These are phyloP conservation scores for Pipra filicauda DNA, from an alignment of 2,113 vertebrate genomes.

Conservation along the genomic window DNA sequence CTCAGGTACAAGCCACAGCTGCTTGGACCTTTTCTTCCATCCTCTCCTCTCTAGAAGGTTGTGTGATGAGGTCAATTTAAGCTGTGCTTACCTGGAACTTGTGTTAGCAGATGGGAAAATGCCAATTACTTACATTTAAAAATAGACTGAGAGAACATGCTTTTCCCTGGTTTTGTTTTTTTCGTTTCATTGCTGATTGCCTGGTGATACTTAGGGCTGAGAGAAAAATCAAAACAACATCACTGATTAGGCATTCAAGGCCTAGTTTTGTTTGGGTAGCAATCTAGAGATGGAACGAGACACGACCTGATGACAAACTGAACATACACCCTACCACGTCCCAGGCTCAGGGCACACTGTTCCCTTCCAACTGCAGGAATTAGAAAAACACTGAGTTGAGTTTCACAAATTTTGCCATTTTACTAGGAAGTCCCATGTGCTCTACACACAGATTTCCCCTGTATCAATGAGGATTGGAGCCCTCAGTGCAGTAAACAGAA, in stretches of 20 bases:
- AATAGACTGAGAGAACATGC: constrained; percentile 61
- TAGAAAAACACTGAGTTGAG: not conserved
- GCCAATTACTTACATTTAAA: constrained; percentile 72
- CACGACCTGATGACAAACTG: constrained; percentile 16
- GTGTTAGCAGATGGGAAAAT: constrained; percentile 47
- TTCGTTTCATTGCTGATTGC: constrained; percentile 45
- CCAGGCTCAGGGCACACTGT: not conserved
- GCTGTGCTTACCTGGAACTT: constrained; percentile 45
- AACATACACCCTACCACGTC: not conserved
- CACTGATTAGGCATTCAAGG: constrained; percentile 63
- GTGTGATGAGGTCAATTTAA: constrained; percentile 43
- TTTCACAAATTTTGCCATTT: not conserved
- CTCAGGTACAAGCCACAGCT: not conserved
- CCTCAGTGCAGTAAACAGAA: not conserved
- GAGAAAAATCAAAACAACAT: constrained; percentile 72
- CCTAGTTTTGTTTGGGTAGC: constrained; percentile 72
- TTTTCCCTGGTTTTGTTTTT: not conserved
- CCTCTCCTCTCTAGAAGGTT: not conserved
- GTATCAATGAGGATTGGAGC: not conserved
- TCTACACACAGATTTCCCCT: not conserved
- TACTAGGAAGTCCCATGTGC: not conserved
- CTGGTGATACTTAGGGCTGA: constrained; percentile 65
- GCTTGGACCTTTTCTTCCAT: not conserved
- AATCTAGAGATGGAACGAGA: constrained; percentile 47
- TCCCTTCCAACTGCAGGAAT: not conserved